Base-by-base conservation (phyloP, 2,113 vertebrate species). In the Octodon degus region DNA sequence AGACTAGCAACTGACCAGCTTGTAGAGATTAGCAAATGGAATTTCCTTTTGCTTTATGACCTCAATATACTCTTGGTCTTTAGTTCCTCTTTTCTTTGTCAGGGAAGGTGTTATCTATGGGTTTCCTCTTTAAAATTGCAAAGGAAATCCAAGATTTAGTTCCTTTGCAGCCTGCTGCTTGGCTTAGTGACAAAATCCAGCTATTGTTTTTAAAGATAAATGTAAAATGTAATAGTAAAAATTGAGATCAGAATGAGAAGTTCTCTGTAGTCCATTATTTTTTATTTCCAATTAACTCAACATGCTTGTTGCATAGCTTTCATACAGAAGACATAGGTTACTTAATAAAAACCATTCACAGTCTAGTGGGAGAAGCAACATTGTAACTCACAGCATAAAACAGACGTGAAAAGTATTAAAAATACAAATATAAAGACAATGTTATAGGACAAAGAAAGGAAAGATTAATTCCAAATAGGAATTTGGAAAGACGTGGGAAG, bases 121-220 rank as follows among this genome's bases (percentile, higher is more conserved):
- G 27, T 89, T 96, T 97, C 84, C 96, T 97, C 63, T 95, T 96
- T 70, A 87, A 55, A 82, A 93, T 60, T 72, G 67, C 34, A 82
- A 92, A 96, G 86, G 86, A 97, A 97, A 90, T 85, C 68, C 93
- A 96, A 85, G 84, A 84, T 87, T 67, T 53, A 89, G 77, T 93
- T 97, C 70, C 84, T 93, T 96, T 95, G 83, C 55, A 84, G 82
- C n/a, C 34, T 94, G 68, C 55, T 50, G 3, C 63, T 95, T 97
- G 95, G 93, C 89, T 84, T 87, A 34, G 34, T 93, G 86, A 95
- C 94, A 96, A 97, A 94, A 70, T 7, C 25, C 19, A 91, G 92
- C 62, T 82, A 90, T 96, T 96, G 86, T 97, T 96, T 96, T 89
- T 62, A 53, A 96, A 96, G 86, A 91, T 67, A 96, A 95, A 80